Base-by-base conservation (phyloP, 2,113 vertebrate genomes). In the Nesoenas mayeri region DNA sequence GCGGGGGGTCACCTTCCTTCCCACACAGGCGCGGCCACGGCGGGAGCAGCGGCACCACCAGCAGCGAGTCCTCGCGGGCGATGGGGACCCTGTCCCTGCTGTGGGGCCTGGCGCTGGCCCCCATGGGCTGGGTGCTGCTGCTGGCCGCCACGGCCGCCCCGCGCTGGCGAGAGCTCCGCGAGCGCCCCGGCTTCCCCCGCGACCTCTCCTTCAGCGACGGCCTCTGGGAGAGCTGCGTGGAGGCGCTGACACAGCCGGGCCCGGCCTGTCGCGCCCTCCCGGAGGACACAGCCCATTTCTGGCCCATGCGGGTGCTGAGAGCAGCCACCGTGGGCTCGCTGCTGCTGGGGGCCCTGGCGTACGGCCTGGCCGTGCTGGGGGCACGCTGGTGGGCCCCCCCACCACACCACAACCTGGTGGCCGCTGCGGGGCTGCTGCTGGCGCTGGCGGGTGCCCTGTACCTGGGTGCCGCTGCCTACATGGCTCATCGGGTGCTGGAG, bases 121-220 rank as follows among this genome's bases (percentile, higher is more conserved):
- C 94, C 67, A 20, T 24, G 50, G 84, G 65, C 28, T 93, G 94
- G 88, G 54, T 82, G 53, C 47, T 93, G 74, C 65, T 91, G 61
- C 12, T 88, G 80, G 75, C 22, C 1, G 75, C 84, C 22, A 89
- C 48, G 4, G 84, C 88, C 24, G 57, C 91, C 3, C 74, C 88
- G 0, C 50, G 32, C 19, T 88, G 88, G 74, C 18, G 17, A 26
- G 84, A 88, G 26, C 70, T 91, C 58, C 11, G 44, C 6, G 21
- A 50, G 66, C 31, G 56, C 32, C 77, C 60, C 3, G 56, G 83
- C 26, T 91, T 38, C 47, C 62, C 79, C 25, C 9, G 9, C 1
- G 70, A 88, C 28, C 13, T 66, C 50, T 84, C 25, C 83, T 93
- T 91, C 79, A 93, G 58, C 28, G 62, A 81, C 0, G 73, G 57